These are phyloP conservation scores for Calliphora vomitoria DNA, from an alignment of 2,888 invertebrate species.

Conservation along the genomic window DNA sequence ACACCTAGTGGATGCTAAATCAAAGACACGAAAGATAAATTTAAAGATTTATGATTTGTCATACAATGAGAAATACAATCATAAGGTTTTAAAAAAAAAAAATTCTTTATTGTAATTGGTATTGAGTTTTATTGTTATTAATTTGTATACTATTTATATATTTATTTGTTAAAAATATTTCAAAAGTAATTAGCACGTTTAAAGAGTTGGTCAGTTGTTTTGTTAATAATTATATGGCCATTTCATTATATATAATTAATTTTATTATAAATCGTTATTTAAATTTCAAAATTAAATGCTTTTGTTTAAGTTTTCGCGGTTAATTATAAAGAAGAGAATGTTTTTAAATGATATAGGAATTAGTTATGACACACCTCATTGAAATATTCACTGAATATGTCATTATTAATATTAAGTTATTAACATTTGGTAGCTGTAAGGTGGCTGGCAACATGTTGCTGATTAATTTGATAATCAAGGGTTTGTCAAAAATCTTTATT, in stretches of 20 bases:
- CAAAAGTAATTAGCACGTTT: slow-evolving; percentile 2
- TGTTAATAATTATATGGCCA: slow-evolving; percentile 35
- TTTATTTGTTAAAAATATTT: slow-evolving; percentile 4
- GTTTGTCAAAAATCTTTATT: not conserved
- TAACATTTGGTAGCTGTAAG: not conserved
- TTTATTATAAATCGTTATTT: not conserved
- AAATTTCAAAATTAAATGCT: not conserved
- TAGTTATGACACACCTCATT: slow-evolving; percentile 39
- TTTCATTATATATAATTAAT: slow-evolving; percentile 23
- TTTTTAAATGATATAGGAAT: not conserved
- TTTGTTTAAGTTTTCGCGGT: not conserved
- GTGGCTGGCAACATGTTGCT: slow-evolving; percentile 11
- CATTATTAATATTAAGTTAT: slow-evolving; percentile 36
- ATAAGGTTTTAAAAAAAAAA: not conserved
- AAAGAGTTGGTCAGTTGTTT: slow-evolving; percentile 5
- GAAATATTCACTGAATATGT: slow-evolving; percentile 36
- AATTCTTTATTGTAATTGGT: slow-evolving; percentile 4
- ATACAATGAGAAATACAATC: slow-evolving; percentile 14
- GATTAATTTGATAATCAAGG: not conserved
- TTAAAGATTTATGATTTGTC: slow-evolving; percentile 54
- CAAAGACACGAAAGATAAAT: not conserved
- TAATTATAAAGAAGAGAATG: slow-evolving; percentile 38
- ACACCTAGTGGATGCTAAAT: slow-evolving; percentile 49
- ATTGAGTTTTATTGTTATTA: slow-evolving; percentile 32
- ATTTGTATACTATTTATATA: slow-evolving; percentile 35